Conservation (phyloP, 1,140 invertebrate genomes). For the Portunus trituberculatus region DNA sequence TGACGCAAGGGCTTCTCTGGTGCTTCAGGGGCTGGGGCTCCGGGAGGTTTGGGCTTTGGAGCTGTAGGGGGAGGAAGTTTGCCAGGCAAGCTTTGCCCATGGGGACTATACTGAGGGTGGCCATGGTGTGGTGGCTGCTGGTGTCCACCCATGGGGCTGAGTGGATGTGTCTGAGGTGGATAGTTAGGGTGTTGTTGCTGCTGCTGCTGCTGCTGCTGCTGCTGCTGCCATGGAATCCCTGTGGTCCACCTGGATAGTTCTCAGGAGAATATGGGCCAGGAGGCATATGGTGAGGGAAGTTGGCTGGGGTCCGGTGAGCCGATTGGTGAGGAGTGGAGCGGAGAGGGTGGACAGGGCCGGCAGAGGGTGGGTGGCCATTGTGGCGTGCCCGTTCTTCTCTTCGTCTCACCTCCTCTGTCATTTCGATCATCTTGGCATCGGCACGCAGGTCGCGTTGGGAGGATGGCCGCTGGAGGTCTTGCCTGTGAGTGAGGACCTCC, state of each 20-base stretch:
- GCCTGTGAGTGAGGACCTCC: slow-evolving; percentile 75
- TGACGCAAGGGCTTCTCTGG: slow-evolving; percentile 79
- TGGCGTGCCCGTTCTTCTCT: slow-evolving; percentile 83
- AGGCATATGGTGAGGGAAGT: slow-evolving; percentile 36
- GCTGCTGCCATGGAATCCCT: slow-evolving; percentile 45
- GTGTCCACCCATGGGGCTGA: slow-evolving; percentile 51
- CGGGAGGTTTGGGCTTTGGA: slow-evolving; percentile 73
- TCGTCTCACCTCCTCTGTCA: slow-evolving; percentile 90
- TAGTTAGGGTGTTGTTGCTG: slow-evolving; percentile 32
- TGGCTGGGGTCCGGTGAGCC: slow-evolving; percentile 58
- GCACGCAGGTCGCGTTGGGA: slow-evolving; percentile 84
- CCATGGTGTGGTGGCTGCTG: slow-evolving; percentile 75
- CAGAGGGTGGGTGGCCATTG: slow-evolving; percentile 45
- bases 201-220: slow-evolving; percentile 37
- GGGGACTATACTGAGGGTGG: slow-evolving; percentile 70
- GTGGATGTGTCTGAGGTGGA: slow-evolving; percentile 41
- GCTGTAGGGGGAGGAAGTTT: slow-evolving; percentile 77
- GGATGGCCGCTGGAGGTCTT: slow-evolving; percentile 75
- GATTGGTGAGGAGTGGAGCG: slow-evolving; percentile 58
- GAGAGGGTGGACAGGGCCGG: background rate
- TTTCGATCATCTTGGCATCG: slow-evolving; percentile 90
- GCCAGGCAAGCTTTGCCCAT: slow-evolving; percentile 49
- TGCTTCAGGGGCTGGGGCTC: slow-evolving; percentile 75
- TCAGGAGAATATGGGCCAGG: slow-evolving; percentile 59
- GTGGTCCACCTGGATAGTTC: slow-evolving; percentile 50